Conservation (phyloP, 2,888 invertebrate genomes). For the Ceratothoa steindachneri region DNA sequence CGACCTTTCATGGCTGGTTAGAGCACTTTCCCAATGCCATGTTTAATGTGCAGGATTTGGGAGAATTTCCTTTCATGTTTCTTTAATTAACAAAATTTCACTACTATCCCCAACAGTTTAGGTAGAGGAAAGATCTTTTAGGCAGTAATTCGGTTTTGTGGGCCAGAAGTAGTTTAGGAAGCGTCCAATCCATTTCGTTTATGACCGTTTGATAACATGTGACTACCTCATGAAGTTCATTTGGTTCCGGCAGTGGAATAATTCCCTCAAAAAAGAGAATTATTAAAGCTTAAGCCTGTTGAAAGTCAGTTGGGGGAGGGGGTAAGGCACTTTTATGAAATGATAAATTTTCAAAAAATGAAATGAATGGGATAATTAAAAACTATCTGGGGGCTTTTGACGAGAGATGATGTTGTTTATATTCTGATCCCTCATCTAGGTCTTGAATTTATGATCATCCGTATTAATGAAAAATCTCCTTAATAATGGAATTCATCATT, state of each 20-base stretch:
- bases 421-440: too few relatives aligned
- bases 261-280: background rate
- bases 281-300: background rate
- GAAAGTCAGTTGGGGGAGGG: background rate
- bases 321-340: slow-evolving; percentile 1
- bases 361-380: background rate
- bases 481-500: background rate
- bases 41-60: slow-evolving; percentile 2
- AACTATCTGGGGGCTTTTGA: background rate
- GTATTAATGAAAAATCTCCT: background rate
- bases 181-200: background rate
- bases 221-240: background rate
- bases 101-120: background rate
- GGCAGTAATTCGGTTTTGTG: background rate
- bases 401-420: background rate
- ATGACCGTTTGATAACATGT: slow-evolving; percentile 4
- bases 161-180: background rate
- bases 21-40: background rate
- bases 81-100: slow-evolving; percentile 8
- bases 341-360: background rate
- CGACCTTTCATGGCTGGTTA: background rate
- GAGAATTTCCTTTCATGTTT: background rate
- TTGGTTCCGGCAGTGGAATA: background rate
- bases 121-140: background rate
- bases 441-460: background rate